Evolutionary conservation across 2,888 invertebrate genomes (phyloP).

Genomic region (Pilophorus perplexus): DNA sequence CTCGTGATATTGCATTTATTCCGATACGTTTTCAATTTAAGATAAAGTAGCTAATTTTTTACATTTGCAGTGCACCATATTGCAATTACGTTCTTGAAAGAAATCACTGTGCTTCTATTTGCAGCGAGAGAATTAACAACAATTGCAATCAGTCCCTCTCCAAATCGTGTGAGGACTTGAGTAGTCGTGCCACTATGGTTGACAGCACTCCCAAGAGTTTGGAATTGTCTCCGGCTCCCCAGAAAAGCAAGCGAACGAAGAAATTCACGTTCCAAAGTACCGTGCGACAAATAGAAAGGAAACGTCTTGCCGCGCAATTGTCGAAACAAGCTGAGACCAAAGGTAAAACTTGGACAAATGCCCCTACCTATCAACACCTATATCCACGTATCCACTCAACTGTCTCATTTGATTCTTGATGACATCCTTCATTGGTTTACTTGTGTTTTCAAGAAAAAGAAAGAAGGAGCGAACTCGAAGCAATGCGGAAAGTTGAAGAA

Average conservation of each 20-base stretch:
- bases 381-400: background rate
- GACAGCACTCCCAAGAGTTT: slow-evolving; percentile 15
- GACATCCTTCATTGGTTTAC: slow-evolving; percentile 2
- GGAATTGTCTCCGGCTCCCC: slow-evolving; percentile 29
- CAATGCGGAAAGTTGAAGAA: slow-evolving; percentile 80
- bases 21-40: no score
- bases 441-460: slow-evolving; percentile 71
- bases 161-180: slow-evolving; percentile 55
- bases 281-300: slow-evolving; percentile 74
- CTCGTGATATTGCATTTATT: background rate
- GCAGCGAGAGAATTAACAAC: slow-evolving; percentile 12
- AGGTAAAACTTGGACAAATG: no score
- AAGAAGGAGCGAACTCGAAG: slow-evolving; percentile 72
- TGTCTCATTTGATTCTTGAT: background rate
- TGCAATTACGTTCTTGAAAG: background rate
- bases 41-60: background rate
- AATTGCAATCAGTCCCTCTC: slow-evolving; percentile 48
- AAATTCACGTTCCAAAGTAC: slow-evolving; percentile 80
- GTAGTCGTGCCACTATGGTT: slow-evolving; percentile 27
- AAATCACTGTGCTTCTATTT: no score
- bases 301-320: slow-evolving; percentile 69
- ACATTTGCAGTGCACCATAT: background rate
- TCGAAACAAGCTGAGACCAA: slow-evolving; percentile 73
- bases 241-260: slow-evolving; percentile 43
- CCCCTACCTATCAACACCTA: no score